Evolutionary conservation across 2,888 invertebrate genomes (phyloP).

Genomic region (Bombylius major): DNA sequence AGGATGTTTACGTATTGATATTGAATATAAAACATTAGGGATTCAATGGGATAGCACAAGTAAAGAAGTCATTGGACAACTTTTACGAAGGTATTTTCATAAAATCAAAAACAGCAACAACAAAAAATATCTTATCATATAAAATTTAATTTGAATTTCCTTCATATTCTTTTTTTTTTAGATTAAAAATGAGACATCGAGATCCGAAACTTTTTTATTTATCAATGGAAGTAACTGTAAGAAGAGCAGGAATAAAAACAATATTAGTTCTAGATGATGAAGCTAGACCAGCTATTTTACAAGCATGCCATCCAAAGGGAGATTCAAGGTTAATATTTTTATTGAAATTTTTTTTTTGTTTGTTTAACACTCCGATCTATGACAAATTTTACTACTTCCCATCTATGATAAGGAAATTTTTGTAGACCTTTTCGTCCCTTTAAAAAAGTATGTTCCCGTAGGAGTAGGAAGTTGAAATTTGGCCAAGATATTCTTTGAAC

Average conservation of each 20-base stretch:
- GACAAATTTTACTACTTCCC: too few species aligned
- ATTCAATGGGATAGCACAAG: conserved; percentile 82
- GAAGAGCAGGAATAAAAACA: conserved; percentile 70
- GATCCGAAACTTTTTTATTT: conserved; percentile 88
- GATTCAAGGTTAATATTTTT: conserved; percentile 62
- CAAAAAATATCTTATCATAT: too few species aligned
- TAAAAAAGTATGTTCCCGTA: too few species aligned
- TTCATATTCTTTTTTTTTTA: conserved; percentile 14
- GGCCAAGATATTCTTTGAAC: too few species aligned
- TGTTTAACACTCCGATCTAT: too few species aligned
- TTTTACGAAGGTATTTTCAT: conserved; percentile 58
- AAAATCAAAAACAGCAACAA: too few species aligned
- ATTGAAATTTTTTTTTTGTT: background rate
- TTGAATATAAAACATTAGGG: conserved; percentile 89
- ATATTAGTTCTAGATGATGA: conserved; percentile 76
- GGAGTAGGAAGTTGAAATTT: too few species aligned
- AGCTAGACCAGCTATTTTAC: conserved; percentile 78
- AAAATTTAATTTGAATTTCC: background rate
- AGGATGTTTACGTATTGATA: conserved; percentile 77
- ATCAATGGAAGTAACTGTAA: conserved; percentile 85
- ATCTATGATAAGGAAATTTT: too few species aligned
- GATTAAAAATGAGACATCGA: conserved; percentile 71
- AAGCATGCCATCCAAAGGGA: conserved; percentile 87
- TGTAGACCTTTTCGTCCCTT: too few species aligned
- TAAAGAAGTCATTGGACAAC: conserved; percentile 69